phyloP scores from a whole-genome alignment of 2,113 vertebrate genomes.

The Chelonoidis abingdonii region DNA sequence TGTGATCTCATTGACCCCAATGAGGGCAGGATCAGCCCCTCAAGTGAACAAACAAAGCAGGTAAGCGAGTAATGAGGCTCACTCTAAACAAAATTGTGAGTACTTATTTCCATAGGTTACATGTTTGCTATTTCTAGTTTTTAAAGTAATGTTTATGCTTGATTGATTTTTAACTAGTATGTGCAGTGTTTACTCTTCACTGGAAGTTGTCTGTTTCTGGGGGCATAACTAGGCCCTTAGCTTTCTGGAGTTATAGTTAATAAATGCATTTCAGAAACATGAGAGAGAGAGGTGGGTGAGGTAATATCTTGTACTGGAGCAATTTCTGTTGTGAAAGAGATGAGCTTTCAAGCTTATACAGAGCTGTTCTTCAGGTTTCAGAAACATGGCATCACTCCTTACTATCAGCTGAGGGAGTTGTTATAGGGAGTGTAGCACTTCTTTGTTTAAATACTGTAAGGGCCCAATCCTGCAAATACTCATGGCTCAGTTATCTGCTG shows the following conservation, averaged over 20 bases:
- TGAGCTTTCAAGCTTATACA: not conserved
- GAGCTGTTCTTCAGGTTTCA: not conserved
- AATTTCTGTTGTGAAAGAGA: no score
- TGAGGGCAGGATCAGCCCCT: constrained; percentile 38
- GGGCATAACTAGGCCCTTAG: not conserved
- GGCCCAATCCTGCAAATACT: not conserved
- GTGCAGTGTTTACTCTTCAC: not conserved
- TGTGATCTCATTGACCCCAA: not conserved
- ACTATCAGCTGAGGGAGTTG: not conserved
- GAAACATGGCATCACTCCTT: not conserved
- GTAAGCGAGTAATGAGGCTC: not conserved
- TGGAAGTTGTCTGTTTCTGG: not conserved
- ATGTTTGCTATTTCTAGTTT: not conserved
- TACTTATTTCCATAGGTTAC: not conserved
- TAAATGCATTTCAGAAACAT: not conserved
- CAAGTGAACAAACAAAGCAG: not conserved
- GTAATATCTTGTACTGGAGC: not conserved
- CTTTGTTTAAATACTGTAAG: not conserved
- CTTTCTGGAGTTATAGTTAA: not conserved
- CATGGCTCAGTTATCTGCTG: not conserved
- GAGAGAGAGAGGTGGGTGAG: not conserved
- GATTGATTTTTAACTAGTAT: not conserved
- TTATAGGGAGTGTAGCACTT: not conserved
- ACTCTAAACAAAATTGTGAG: not conserved
- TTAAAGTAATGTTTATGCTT: not conserved